Evolutionary conservation across 2,888 invertebrate genomes (phyloP), one percentile per base, ranked within the genome.

Genomic region (Lasius fuliginosus): DNA sequence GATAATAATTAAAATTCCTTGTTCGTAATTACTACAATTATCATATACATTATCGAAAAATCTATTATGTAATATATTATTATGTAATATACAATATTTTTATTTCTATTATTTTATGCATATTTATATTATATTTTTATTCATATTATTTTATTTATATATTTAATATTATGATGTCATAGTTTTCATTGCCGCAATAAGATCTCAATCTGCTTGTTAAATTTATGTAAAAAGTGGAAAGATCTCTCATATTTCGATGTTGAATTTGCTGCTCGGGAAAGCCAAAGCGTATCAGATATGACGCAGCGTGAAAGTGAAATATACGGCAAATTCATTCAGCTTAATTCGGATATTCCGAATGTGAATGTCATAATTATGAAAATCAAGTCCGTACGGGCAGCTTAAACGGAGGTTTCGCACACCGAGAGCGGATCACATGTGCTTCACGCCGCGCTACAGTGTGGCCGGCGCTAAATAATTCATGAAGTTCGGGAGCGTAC

Each of bases 331-430:
- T 77, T 56, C 30, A 11, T 65, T 53, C 8, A n/a, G 8, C n/a
- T 53, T n/a, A n/a, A 53, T 53, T 53, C 53, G 3, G 3, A 53
- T n/a, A 53, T 53, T 53, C 8, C 27, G 15, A 53, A 27, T 46
- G 6, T 27, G 23, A 75, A 62, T 75, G n/a, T 64, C 3, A 75
- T 56, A 56, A 75, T 75, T 42, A 56, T 77, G 67, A 77, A 67
- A 77, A 67, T 77, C 12, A 40, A 49, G 23, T 36, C 15, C 33
- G 23, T 9, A 30, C 62, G 33, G 33, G 33, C n/a, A 27, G 46
- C n/a, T 77, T 40, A 77, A 77, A 56, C 27, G 49, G 2, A 5
- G 12, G 49, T 6, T 6, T 18, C 18, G 53, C n/a, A n/a, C 8
- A 53, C 8, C n/a, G 36, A 36, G 36, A 36, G 36, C 3, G n/a